Percentiles rank a stretch among this genome's conserved stretches.
Evolutionary conservation across 2,888 invertebrate genomes (phyloP).

Genomic region (Amphipoea lucens): DNA sequence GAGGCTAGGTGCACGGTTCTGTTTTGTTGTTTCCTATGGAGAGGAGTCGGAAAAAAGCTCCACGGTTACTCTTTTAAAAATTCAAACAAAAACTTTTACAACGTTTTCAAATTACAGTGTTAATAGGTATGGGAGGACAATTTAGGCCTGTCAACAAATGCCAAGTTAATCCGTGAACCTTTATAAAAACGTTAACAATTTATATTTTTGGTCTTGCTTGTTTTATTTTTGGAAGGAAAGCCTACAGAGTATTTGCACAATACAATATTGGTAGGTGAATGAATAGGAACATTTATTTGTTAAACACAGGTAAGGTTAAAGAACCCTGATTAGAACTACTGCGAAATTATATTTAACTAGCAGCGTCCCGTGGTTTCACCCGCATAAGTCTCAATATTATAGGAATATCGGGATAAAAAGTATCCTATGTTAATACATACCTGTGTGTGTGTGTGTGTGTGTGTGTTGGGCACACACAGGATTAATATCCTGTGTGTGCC

Average conservation of each 20-base stretch:
- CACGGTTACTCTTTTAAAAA: not conserved
- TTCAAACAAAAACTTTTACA: not conserved
- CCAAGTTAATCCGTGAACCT: not conserved
- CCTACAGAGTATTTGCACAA: not conserved
- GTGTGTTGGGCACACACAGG: too few relatives aligned
- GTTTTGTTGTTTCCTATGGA: not conserved
- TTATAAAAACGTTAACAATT: not conserved
- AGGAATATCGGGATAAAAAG: too few relatives aligned
- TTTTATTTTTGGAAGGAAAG: slow-evolving; percentile 1
- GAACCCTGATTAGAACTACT: not conserved
- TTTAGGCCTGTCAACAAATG: not conserved
- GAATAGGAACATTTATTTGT: not conserved
- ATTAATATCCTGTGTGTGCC: too few relatives aligned
- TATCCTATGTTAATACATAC: too few relatives aligned
- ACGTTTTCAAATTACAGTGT: not conserved
- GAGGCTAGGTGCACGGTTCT: not conserved
- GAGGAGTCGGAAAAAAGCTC: not conserved
- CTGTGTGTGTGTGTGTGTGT: too few relatives aligned
- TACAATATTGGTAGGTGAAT: not conserved
- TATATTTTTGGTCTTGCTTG: too few relatives aligned
- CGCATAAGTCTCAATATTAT: too few relatives aligned
- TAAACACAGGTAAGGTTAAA: not conserved
- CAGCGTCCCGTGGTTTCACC: too few relatives aligned
- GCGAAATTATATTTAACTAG: not conserved
- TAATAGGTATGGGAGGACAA: not conserved